Conservation (phyloP, 2,113 vertebrate species). For the Vidua chalybeata region DNA sequence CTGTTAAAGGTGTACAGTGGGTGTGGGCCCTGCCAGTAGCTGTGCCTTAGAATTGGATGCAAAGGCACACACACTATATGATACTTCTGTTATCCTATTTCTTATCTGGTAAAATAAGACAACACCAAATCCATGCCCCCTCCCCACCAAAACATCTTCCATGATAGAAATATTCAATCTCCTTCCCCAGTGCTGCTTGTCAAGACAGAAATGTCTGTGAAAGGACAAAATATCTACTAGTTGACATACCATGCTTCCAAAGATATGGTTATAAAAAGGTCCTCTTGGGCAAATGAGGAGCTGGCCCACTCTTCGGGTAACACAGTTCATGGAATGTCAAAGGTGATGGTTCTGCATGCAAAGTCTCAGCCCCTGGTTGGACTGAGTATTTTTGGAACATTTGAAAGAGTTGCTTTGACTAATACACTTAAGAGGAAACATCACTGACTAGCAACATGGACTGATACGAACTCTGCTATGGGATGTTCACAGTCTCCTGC, state of each 20-base stretch:
- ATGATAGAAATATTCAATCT: not conserved
- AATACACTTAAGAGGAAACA: not conserved
- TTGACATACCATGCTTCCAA: not conserved
- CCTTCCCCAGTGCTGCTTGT: not conserved
- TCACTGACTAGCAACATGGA: not conserved
- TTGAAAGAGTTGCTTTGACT: not conserved
- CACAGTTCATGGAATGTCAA: not conserved
- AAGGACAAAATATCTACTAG: not conserved
- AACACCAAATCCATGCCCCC: not conserved
- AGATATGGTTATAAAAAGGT: not conserved
- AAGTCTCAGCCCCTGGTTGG: rapidly evolving
- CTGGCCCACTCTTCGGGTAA: not conserved
- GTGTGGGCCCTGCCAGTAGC: not conserved
- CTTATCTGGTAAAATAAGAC: not conserved
- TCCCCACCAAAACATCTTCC: not conserved
- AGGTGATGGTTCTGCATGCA: not conserved
- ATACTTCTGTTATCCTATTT: not conserved
- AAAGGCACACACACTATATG: not conserved
- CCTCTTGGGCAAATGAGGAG: rapidly evolving
- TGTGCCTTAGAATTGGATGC: rapidly evolving
- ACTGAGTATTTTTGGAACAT: not conserved
- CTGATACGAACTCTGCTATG: not conserved
- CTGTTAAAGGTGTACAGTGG: not conserved
- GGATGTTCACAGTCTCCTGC: not conserved
- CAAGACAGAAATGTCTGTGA: not conserved